Evolutionary conservation across 2,113 vertebrate genomes (phyloP).

Genomic region (Chiloscyllium plagiosum): DNA sequence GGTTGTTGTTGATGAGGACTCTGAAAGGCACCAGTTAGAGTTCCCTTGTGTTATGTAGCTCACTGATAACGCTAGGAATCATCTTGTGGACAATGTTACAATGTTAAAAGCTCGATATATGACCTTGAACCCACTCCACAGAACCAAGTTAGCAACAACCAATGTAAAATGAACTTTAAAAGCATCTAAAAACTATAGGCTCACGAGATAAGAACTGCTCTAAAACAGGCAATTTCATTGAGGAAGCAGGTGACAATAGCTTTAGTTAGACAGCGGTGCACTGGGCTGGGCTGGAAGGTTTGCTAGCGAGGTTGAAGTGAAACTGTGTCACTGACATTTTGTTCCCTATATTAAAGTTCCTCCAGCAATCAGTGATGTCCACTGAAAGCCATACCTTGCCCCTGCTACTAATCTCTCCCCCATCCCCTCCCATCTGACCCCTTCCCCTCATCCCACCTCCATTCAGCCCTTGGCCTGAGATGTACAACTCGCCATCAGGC

Average conservation of each 20-base stretch:
- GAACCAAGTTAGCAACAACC: neutral
- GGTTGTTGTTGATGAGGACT: neutral
- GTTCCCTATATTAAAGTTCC: too few species aligned
- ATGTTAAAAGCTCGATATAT: neutral
- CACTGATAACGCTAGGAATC: neutral
- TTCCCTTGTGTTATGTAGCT: neutral
- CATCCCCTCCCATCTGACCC: too few species aligned
- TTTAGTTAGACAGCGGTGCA: neutral
- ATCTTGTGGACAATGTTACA: neutral
- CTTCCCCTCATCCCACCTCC: too few species aligned
- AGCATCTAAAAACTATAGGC: neutral
- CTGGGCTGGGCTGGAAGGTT: neutral
- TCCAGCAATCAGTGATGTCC: too few species aligned
- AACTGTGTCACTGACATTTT: neutral
- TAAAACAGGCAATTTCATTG: neutral
- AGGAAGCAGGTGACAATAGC: neutral
- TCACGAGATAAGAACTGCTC: neutral
- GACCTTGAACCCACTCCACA: neutral
- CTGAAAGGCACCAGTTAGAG: neutral
- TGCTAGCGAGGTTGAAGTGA: neutral
- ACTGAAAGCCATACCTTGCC: too few species aligned
- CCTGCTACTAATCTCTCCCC: too few species aligned
- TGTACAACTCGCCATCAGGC: too few species aligned
- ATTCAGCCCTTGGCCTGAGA: too few species aligned
- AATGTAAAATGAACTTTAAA: neutral